Conservation (phyloP, 2,888 invertebrate genomes). For the Athrips mouffetella region DNA sequence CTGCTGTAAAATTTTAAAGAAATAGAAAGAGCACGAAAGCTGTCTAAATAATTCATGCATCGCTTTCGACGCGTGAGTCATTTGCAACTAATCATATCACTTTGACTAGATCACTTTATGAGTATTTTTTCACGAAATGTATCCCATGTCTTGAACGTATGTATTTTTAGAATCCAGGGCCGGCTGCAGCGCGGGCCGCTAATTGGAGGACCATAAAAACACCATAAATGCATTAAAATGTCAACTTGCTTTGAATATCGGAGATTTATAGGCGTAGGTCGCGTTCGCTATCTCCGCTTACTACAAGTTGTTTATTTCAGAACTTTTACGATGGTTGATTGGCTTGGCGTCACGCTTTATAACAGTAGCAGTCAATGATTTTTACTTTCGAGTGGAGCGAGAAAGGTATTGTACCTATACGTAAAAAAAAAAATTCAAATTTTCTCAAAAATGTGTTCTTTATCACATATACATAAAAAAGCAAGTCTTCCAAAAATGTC, state of each 20-base stretch:
- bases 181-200: conserved; percentile 1
- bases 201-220: conserved; percentile 3
- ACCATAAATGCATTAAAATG: conserved; percentile 8
- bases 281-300: not conserved
- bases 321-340: not conserved
- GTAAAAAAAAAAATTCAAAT: too few relatives aligned
- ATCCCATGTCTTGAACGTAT: not conserved
- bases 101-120: not conserved
- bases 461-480: too few relatives aligned
- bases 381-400: too few relatives aligned
- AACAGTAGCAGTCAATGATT: too few relatives aligned
- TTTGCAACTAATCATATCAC: not conserved
- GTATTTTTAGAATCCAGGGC: not conserved
- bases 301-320: not conserved
- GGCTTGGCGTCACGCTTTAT: too few relatives aligned
- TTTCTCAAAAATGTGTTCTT: too few relatives aligned
- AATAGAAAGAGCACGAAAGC: too few relatives aligned
- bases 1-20: too few relatives aligned
- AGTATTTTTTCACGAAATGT: not conserved
- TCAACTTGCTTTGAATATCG: conserved; percentile 1
- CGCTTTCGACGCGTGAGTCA: too few relatives aligned
- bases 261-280: not conserved
- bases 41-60: too few relatives aligned
- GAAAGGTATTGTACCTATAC: too few relatives aligned
- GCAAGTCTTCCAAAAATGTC: too few relatives aligned